Evolutionary conservation across 1,140 invertebrate species (phyloP), one percentile per base, ranked within the genome.

Genomic region (Pollicipes pollicipes): DNA sequence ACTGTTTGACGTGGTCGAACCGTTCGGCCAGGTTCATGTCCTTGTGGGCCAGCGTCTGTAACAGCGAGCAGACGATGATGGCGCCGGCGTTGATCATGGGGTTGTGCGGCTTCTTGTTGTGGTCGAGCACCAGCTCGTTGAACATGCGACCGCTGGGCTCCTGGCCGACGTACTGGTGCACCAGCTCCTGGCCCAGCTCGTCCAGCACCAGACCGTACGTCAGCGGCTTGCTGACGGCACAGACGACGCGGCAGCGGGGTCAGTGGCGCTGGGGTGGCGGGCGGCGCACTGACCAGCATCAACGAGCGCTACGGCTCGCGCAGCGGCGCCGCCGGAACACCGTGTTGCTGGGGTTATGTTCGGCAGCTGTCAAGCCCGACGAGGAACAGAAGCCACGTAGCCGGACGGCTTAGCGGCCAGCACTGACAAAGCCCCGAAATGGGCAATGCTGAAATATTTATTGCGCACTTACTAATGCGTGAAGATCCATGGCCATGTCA

Each of bases 51-150:
- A 95, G 78, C 2, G 87, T 85, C 76, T 95, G 91, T 67, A 98
- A 78, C 31, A 98, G 81, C 2, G 93, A 91, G 76, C 91, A 95
- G 3, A 95, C 85, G 58, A 97, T 82, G 75, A 98, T 97, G 28
- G 95, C 94, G 16, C 95, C 95, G 27, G 95, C 90, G 81, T 98
- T 98, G 32, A 98, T 94, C 94, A 98, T 95, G 1, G 95, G 95
- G 83, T 98, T 98, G 79, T 98, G 95, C 0, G 95, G 95, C 80
- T 95, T 95, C 95, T 93, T 94, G 76, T 93, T 92, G 76, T 91
- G 84, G 85, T 98, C 94, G 69, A 99, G 83, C 71, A 95, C 88
- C 63, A 98, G 86, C 82, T 96, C 93, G 80, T 98, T 99, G 79
- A 98, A 99, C 80, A 94, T 92, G 73, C 93, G 83, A 0, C 96